Evolutionary conservation across 2,888 invertebrate genomes (phyloP).

Genomic region (Agonopterix subpropinquella): DNA sequence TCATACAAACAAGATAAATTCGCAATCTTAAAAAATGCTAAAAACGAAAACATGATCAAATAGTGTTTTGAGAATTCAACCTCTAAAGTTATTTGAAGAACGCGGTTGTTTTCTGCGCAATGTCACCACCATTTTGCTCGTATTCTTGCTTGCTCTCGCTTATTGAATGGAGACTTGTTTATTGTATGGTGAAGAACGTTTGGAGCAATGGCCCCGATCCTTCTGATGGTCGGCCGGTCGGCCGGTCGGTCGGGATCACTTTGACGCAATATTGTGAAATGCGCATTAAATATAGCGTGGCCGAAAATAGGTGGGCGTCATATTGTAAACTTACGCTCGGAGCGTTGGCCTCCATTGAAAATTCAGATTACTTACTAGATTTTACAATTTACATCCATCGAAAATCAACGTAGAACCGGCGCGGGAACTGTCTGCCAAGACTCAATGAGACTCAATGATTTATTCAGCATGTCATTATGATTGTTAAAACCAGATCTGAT

Average conservation of each 20-base stretch:
- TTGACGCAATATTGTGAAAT: constrained; percentile 44
- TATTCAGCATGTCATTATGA: too few species aligned
- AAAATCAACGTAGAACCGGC: background rate
- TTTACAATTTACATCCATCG: constrained; percentile 1
- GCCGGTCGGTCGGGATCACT: constrained; percentile 21
- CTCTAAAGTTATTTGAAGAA: constrained; percentile 20
- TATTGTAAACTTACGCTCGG: constrained; percentile 41
- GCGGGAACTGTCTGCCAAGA: too few species aligned
- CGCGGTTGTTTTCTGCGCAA: constrained; percentile 31
- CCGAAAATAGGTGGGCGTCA: constrained; percentile 63
- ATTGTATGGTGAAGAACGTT: background rate
- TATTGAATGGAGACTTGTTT: constrained; percentile 4
- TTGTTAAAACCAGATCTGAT: too few species aligned
- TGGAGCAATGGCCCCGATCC: background rate
- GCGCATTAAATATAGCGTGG: constrained; percentile 45
- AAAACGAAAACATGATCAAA: too few species aligned
- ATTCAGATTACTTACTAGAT: constrained; percentile 22
- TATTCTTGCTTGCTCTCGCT: constrained; percentile 23
- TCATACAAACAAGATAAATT: too few species aligned
- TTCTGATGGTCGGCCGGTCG: constrained; percentile 1
- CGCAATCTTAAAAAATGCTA: too few species aligned
- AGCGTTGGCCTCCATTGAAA: constrained; percentile 50
- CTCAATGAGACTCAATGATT: too few species aligned
- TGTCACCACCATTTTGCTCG: constrained; percentile 32
- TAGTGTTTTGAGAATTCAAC: constrained; percentile 14